phyloP scores from a whole-genome alignment of 2,113 vertebrate species.

The Heteronetta atricapilla region DNA sequence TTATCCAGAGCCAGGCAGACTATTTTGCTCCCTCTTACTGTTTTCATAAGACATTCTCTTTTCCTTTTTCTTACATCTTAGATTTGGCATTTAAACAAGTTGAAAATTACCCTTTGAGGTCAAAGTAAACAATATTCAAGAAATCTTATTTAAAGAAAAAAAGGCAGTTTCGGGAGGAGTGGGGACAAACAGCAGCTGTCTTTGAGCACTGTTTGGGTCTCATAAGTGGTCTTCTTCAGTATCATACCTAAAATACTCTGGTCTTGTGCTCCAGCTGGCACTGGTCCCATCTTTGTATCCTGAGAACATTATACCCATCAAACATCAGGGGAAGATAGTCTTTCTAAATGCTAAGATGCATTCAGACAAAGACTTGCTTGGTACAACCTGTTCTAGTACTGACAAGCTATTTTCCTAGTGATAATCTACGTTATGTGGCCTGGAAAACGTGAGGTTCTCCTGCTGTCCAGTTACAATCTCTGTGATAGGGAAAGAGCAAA shows the following conservation, averaged over 20 bases:
- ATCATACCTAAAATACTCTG: not conserved
- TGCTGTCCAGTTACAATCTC: not conserved
- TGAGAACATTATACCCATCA: not conserved
- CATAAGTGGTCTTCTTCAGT: not conserved
- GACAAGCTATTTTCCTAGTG: not conserved
- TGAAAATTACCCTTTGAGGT: not conserved
- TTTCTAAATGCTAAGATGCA: not conserved
- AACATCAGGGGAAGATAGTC: not conserved
- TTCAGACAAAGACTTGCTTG: not conserved
- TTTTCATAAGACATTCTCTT: not conserved
- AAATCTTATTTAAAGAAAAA: not conserved
- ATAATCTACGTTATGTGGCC: not conserved
- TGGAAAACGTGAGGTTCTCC: not conserved
- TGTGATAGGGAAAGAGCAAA: not conserved
- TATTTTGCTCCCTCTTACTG: not conserved
- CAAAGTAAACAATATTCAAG: not conserved
- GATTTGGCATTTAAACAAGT: not conserved
- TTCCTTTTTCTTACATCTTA: not conserved
- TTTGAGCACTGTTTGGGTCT: not conserved
- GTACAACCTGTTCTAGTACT: not conserved
- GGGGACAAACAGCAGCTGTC: not conserved
- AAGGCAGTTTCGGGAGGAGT: not conserved
- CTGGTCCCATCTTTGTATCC: not conserved
- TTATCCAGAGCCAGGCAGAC: not conserved
- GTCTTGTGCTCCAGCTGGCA: not conserved